Evolutionary conservation across 2,113 vertebrate genomes (phyloP).

Genomic region (Prionailurus viverrinus): DNA sequence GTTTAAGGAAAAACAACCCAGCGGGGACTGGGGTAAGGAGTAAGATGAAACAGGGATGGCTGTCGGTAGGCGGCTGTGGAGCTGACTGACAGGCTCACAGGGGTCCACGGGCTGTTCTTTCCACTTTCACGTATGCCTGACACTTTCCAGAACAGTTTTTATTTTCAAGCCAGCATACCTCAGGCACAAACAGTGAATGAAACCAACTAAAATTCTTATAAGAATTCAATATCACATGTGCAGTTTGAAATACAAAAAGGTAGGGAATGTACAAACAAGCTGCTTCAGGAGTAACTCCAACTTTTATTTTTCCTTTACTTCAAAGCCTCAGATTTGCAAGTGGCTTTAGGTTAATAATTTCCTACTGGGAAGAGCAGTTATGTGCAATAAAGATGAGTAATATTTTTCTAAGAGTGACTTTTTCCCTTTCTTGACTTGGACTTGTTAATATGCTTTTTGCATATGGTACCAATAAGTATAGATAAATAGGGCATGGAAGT

Average conservation of each 20-base stretch:
- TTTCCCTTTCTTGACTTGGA: slow-evolving; percentile 58
- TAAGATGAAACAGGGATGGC: background rate
- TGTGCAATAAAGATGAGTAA: slow-evolving; percentile 20
- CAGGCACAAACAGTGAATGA: background rate
- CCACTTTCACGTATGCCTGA: background rate
- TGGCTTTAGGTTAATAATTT: slow-evolving; percentile 65
- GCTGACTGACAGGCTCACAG: background rate
- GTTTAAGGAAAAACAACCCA: background rate
- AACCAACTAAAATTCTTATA: background rate
- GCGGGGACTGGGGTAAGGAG: background rate
- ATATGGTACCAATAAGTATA: slow-evolving; percentile 40
- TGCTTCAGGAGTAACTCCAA: background rate
- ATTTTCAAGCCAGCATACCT: background rate
- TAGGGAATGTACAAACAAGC: background rate
- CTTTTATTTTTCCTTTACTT: slow-evolving; percentile 12
- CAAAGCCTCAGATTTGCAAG: slow-evolving; percentile 30
- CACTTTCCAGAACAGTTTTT: background rate
- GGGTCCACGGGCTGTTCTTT: background rate
- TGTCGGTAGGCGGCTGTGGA: background rate
- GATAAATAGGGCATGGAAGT: background rate
- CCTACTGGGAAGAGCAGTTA: background rate
- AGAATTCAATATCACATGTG: background rate
- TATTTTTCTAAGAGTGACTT: slow-evolving; percentile 69
- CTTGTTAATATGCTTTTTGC: background rate
- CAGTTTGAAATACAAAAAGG: slow-evolving; percentile 5